phyloP scores from a whole-genome alignment of 2,888 invertebrate genomes.

The Hyalella azteca region DNA sequence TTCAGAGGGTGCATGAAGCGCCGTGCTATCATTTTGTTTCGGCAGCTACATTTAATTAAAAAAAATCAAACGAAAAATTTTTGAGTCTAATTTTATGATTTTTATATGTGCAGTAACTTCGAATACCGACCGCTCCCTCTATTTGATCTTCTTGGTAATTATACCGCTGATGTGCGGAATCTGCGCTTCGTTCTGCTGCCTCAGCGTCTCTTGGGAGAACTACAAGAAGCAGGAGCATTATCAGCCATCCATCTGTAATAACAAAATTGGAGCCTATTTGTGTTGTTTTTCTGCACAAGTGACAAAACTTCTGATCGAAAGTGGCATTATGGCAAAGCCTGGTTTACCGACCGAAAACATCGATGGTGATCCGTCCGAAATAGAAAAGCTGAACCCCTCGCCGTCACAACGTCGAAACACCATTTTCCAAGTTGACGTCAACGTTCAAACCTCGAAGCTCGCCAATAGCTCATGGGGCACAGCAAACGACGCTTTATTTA shows the following conservation, averaged over 20 bases:
- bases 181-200: not conserved
- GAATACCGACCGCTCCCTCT: not conserved
- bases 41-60: too few relatives aligned
- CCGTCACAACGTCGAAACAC: conserved; percentile 31
- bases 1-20: not conserved
- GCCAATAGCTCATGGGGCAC: conserved; percentile 49
- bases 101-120: not conserved
- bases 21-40: not conserved
- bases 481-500: conserved; percentile 49
- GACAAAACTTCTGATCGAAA: not conserved
- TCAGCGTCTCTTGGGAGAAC: not conserved
- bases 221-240: not conserved
- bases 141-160: conserved; percentile 1
- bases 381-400: not conserved
- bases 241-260: not conserved
- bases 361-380: not conserved
- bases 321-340: not conserved
- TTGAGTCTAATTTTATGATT: not conserved
- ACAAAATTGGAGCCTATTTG: not conserved
- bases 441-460: conserved; percentile 26
- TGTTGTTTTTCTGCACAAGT: not conserved
- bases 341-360: not conserved
- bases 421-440: conserved; percentile 47
- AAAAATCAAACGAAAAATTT: too few relatives aligned
- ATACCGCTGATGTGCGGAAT: not conserved